Evolutionary conservation across 2,797 vertebrate species (phyloP), one percentile per base, ranked within the genome.

Genomic region (Lagodon rhomboides): DNA sequence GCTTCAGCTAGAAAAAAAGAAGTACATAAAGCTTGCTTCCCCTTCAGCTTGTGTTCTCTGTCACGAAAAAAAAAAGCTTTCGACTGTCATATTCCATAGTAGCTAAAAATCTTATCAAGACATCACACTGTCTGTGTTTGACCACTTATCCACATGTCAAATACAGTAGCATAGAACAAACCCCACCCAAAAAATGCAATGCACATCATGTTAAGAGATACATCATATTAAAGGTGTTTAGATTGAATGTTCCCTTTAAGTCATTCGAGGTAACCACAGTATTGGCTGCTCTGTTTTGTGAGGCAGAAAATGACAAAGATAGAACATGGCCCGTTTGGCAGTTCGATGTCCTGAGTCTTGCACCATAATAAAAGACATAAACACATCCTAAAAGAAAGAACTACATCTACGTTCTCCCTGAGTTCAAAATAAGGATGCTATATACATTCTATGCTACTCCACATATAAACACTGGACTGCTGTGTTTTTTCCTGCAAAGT

Each of bases 261-360:
- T 38, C 51, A n/a, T 12, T 13, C 4, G 43, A 73, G 22, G 25
- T 27, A 46, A 11, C 22, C 43, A 7, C 18, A 60, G 43, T 20
- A 43, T 15, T 63, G 23, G 47, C 68, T 41, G 34, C 20, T 68
- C n/a, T 49, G 23, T 55, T 63, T 50, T 25, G 55, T 76, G 11
- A 23, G 16, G 23, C 38, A 68, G 58, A 54, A 25, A 53, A 55
- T 20, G 59, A 69, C 34, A 58, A 20, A 71, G 43, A 63, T 49
- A 71, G 79, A 69, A 55, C 77, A 69, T 43, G 71, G 55, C 68
- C 82, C 56, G 54, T 80, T 79, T 66, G 67, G 77, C 77, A 81
- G 51, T 30, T 23, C 38, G n/a, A 71, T 49, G 41, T 18, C 30
- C 64, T 16, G 47, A 49, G 51, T 75, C 67, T 71, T 67, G 34